Percentiles rank a stretch among this genome's conserved stretches.
Evolutionary conservation across 2,888 invertebrate species (phyloP).

Genomic region (Sphinx pinastri): DNA sequence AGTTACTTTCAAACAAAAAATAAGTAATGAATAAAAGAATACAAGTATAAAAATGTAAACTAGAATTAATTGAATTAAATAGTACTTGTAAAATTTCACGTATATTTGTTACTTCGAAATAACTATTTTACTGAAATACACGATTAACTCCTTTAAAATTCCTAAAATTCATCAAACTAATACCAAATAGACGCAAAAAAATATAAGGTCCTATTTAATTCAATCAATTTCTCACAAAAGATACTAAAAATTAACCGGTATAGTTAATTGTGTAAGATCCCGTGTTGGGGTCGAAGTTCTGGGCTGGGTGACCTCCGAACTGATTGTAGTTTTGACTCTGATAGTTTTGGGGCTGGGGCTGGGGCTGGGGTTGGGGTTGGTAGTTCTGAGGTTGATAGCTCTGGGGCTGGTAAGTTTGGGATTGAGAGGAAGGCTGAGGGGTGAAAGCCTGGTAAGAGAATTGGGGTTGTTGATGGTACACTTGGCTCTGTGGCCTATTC

Average conservation of each 20-base stretch:
- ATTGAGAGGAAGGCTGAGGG: constrained; percentile 54
- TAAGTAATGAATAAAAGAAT: constrained; percentile 2
- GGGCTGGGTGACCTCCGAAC: constrained; percentile 87
- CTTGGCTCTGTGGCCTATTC: constrained; percentile 69
- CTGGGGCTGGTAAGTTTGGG: constrained; percentile 58
- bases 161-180: no score
- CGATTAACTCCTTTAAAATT: neutral
- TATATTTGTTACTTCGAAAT: neutral
- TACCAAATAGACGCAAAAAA: neutral
- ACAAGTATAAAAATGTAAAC: constrained; percentile 10
- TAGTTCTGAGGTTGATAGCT: constrained; percentile 47
- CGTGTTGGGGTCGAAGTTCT: constrained; percentile 88
- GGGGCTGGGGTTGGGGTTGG: constrained; percentile 46
- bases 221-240: neutral
- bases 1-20: constrained; percentile 31
- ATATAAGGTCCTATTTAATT: neutral
- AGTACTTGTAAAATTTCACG: neutral
- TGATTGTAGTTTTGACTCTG: constrained; percentile 70
- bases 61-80: constrained; percentile 27
- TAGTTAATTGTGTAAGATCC: constrained; percentile 92
- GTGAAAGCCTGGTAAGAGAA: constrained; percentile 72
- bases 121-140: neutral
- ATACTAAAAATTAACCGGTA: constrained; percentile 71
- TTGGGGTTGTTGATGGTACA: constrained; percentile 73
- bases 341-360: constrained; percentile 48